phyloP scores from a whole-genome alignment of 2,113 vertebrate genomes.

The Oryctolagus cuniculus region mOryCun1.1 NC_091435.1:175253001-175253500 shows the following conservation, averaged over 20 bases:
- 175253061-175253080: not conserved
- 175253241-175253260: not conserved
- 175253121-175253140: not conserved
- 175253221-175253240: not conserved
- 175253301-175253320: not conserved
- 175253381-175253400: not conserved
- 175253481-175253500: slow-evolving; percentile 3
- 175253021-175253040: not conserved
- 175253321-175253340: not conserved
- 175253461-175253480: slow-evolving; percentile 14
- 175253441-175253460: not conserved
- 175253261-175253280: not conserved
- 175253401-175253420: not conserved
- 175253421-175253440: not conserved
- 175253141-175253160: not conserved
- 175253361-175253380: not conserved
- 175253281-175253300: not conserved
- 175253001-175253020: too few relatives aligned
- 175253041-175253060: not conserved
- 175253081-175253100: not conserved
- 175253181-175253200: not conserved
- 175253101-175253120: not conserved
- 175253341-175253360: not conserved
- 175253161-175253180: not conserved
- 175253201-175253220: not conserved